Conservation (phyloP, 2,113 vertebrate genomes). For the Petrocephalus microphthalmus region DNA sequence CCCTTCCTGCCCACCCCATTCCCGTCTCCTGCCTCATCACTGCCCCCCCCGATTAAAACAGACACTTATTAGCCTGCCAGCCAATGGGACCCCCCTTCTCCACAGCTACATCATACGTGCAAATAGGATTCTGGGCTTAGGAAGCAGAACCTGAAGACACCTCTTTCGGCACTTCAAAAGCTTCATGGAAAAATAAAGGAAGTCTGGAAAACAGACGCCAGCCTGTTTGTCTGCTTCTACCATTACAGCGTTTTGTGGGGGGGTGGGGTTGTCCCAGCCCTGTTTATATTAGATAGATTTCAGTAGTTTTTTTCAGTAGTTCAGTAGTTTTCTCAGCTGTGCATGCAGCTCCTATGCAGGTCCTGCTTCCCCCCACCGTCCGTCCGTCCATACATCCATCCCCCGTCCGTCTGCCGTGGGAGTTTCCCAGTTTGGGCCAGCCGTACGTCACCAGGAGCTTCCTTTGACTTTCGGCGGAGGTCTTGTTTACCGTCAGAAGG, state of each 20-base stretch:
- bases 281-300: background rate
- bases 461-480: background rate
- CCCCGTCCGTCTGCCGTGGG: background rate
- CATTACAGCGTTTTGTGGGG: constrained; percentile 46
- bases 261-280: background rate
- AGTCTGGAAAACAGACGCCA: constrained; percentile 48
- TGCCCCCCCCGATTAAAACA: background rate
- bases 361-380: background rate
- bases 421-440: background rate
- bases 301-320: background rate
- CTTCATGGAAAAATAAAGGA: constrained; percentile 54
- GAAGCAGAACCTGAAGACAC: constrained; percentile 44
- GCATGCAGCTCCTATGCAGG: background rate
- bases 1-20: background rate
- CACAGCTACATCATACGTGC: constrained; percentile 35
- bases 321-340: background rate
- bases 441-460: background rate
- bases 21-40: background rate
- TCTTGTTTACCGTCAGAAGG: background rate
- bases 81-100: constrained; percentile 6
- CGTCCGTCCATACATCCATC: background rate
- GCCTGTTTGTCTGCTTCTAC: constrained; percentile 53
- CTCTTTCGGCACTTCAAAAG: constrained; percentile 50
- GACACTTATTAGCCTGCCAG: background rate
- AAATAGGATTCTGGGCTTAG: constrained; percentile 27